Evolutionary conservation across 2,797 vertebrate genomes (phyloP), one percentile per base, ranked within the genome.

Genomic region (Centroberyx gerrardi): DNA sequence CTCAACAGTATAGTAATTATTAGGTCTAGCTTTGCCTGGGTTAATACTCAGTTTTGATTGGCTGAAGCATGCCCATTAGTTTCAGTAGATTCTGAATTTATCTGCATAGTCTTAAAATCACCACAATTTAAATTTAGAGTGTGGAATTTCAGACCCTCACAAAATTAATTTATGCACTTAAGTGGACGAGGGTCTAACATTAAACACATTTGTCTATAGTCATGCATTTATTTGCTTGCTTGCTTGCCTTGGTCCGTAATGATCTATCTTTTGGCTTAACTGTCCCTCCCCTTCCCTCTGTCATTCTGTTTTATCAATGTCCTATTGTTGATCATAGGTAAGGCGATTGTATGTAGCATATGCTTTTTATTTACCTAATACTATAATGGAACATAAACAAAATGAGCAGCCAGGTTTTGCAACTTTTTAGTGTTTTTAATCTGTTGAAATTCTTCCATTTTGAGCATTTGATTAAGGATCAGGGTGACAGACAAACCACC

Each of bases 331-430:
- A 69, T 70, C 27, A 33, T 40, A 46, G 9, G 18, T 4, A 36
- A 68, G 67, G 44, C 6, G 48, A 46, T 33, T 69, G 15, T 56
- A 22, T 7, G 14, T 2, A 58, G 8, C 13, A 36, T 54, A 7
- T 52, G n/a, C 38, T 71, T 66, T 76, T 62, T 14, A 44, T 27
- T 76, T 13, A 58, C 12, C 12, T 12, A 13, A 44, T 14, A 12
- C 42, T 44, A 14, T 44, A 18, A 62, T 71, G 29, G 22, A 59
- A 56, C 49, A 48, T 49, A 12, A 62, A 67, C 76, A 61, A 49
- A 53, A 60, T 51, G 15, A 62, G 36, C 18, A 60, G n/a, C 44
- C 54, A 60, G 22, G 22, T 22, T 22, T 22, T 22, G 22, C 22
- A 22, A 22, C 22, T 22, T 22, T 22, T 22, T 22, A 1, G 22